Conservation (phyloP, 1,140 invertebrate species). For the Liolophura sinensis region DNA sequence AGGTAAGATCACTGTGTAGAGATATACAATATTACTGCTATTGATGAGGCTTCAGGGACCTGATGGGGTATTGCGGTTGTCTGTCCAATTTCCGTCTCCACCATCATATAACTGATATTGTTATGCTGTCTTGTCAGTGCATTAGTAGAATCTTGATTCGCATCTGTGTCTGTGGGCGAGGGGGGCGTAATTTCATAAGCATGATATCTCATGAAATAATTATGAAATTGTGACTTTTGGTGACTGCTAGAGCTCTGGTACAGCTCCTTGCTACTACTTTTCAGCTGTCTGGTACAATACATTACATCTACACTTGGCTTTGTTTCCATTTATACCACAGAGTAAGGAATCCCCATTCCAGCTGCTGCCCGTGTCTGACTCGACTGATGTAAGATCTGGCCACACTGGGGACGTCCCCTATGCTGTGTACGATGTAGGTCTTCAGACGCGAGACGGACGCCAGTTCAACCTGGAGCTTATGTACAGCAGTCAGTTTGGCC, state of each 20-base stretch:
- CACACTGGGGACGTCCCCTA: constrained; percentile 65
- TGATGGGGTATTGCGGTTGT: not conserved
- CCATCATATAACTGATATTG: not conserved
- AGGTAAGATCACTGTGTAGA: constrained; percentile 32
- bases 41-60: not conserved
- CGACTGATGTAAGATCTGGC: constrained; percentile 62
- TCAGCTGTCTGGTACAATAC: no score
- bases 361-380: constrained; percentile 57
- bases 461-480: constrained; percentile 70
- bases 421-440: constrained; percentile 43
- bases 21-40: not conserved
- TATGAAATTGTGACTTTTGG: no score
- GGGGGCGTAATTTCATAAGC: no score
- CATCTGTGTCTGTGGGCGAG: no score
- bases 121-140: not conserved
- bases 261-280: no score
- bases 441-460: constrained; percentile 21
- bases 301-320: no score
- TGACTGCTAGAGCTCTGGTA: no score
- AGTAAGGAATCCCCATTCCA: constrained; percentile 13
- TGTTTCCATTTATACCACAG: constrained; percentile 2
- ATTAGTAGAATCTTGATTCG: no score
- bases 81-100: not conserved
- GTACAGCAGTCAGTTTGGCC: constrained; percentile 58
- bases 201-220: no score